Conservation (phyloP, 2,797 vertebrate genomes). For the Rhynchotus rufescens region DNA sequence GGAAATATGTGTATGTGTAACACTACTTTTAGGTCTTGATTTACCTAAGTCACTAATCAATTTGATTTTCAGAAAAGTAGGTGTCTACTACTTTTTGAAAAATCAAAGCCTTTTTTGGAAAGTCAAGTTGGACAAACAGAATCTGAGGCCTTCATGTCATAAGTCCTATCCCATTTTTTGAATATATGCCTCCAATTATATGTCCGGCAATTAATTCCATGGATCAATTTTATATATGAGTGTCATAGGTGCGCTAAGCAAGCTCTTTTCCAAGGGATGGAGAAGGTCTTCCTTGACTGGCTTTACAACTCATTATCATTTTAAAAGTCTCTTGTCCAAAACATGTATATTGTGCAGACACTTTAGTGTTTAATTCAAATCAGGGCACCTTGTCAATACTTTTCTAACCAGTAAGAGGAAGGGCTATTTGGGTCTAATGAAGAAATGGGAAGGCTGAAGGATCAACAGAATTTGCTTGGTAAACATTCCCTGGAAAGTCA, state of each 20-base stretch:
- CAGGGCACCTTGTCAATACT: background rate
- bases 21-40: background rate
- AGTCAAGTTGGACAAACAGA: background rate
- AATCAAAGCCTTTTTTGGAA: background rate
- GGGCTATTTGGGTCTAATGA: background rate
- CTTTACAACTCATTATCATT: background rate
- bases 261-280: background rate
- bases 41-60: background rate
- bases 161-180: background rate
- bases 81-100: background rate
- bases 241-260: background rate
- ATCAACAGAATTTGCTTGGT: background rate
- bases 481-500: background rate
- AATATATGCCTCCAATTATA: background rate
- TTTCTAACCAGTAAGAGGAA: background rate
- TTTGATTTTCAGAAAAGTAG: constrained; percentile 21
- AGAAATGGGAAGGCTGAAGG: background rate
- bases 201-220: background rate
- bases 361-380: background rate
- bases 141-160: background rate
- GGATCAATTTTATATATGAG: background rate
- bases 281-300: background rate
- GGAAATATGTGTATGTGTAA: background rate
- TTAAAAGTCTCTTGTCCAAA: background rate
- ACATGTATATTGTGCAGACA: background rate